phyloP scores from a whole-genome alignment of 2,113 vertebrate species.

The Salvator merianae region DNA sequence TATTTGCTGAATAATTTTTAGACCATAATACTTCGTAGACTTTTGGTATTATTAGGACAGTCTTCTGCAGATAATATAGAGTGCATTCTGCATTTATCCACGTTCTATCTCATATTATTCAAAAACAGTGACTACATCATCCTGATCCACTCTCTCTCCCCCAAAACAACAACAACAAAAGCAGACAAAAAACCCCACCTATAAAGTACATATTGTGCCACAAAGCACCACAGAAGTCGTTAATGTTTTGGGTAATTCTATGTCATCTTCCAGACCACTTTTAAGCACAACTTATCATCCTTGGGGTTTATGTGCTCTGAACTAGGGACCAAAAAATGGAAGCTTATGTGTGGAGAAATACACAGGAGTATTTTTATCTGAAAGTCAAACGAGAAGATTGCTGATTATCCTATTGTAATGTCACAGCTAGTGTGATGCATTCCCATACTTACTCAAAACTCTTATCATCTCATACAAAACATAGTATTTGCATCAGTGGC shows the following conservation, averaged over 20 bases:
- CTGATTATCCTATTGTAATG: not conserved
- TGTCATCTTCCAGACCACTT: not conserved
- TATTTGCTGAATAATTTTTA: no score
- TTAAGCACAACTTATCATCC: not conserved
- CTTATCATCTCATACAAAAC: not conserved
- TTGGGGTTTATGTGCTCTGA: not conserved
- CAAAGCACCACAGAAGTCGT: not conserved
- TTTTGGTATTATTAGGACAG: no score
- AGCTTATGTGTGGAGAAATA: not conserved
- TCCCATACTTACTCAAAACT: not conserved
- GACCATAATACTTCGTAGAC: no score
- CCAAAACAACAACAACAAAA: no score
- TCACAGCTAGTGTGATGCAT: not conserved
- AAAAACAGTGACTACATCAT: no score
- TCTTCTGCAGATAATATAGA: no score
- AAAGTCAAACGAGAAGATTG: constrained; percentile 1
- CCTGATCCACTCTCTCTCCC: no score
- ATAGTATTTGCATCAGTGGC: not conserved
- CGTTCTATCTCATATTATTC: no score
- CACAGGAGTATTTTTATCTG: not conserved
- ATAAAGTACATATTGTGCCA: not conserved
- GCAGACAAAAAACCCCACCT: not conserved
- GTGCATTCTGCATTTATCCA: no score
- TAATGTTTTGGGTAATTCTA: not conserved
- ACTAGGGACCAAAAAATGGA: not conserved